A percentile compares a stretch with the other conserved stretches of the same genome.
phyloP scores from a whole-genome alignment of 2,113 vertebrate species.

The Microtus richardsoni region DNA sequence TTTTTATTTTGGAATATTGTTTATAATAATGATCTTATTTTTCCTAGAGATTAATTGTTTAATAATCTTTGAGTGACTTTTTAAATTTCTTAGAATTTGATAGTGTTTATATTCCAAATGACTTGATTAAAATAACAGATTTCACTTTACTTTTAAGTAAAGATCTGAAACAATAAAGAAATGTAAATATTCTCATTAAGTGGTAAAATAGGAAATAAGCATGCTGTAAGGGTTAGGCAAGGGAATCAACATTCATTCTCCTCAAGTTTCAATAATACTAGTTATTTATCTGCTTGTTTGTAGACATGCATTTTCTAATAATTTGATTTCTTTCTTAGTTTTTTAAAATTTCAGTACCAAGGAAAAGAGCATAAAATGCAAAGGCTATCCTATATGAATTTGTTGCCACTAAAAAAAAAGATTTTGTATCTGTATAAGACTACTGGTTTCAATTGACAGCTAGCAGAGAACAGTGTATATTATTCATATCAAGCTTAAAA shows the following conservation, averaged over 20 bases:
- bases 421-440: neutral
- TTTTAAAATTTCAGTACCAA: neutral
- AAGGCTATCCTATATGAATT: neutral
- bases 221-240: conserved; percentile 4
- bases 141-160: conserved; percentile 18
- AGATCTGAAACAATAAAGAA: neutral
- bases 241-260: neutral
- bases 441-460: neutral
- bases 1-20: conserved; percentile 1
- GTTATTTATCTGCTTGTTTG: neutral
- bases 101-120: neutral
- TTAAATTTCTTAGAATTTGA: conserved; percentile 35
- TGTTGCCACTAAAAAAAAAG: conserved; percentile 3
- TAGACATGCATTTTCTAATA: conserved; percentile 44
- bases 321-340: neutral
- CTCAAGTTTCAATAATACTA: conserved; percentile 31
- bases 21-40: neutral
- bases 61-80: neutral
- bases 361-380: neutral
- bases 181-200: neutral
- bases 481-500: conserved; percentile 25
- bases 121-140: neutral
- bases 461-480: neutral
- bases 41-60: neutral
- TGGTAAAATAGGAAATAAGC: conserved; percentile 26